These are phyloP conservation scores for Sphyrna mokarran DNA, from an alignment of 2,113 vertebrate genomes.

Conservation along the genomic window DNA sequence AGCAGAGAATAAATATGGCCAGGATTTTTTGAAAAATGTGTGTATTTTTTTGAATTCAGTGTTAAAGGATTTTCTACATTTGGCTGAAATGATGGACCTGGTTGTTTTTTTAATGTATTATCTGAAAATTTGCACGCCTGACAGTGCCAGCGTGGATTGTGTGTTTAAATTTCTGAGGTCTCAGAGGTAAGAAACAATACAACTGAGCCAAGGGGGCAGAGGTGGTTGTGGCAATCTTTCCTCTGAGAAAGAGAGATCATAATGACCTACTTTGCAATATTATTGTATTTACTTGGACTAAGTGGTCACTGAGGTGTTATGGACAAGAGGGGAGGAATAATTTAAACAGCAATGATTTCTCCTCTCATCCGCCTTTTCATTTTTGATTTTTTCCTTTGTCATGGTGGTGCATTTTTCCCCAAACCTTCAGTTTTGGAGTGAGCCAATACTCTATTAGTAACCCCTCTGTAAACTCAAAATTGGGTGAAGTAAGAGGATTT, in stretches of 20 bases:
- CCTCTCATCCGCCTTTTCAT: no score
- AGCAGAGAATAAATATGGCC: neutral
- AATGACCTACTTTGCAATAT: neutral
- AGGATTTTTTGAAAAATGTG: neutral
- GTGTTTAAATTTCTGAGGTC: neutral
- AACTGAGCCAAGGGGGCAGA: neutral
- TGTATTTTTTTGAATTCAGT: neutral
- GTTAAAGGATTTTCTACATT: neutral
- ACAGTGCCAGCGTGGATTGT: neutral
- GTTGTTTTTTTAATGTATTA: neutral
- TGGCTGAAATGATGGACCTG: neutral
- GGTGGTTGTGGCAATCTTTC: neutral
- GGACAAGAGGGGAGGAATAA: no score
- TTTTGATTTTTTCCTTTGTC: no score
- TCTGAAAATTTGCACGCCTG: neutral
- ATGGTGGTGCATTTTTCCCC: no score
- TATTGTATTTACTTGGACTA: neutral
- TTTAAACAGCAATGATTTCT: no score
- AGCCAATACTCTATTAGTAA: no score
- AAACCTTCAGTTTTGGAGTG: no score
- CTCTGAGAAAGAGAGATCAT: neutral
- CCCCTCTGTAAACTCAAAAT: no score
- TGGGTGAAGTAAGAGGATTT: no score
- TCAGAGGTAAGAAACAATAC: neutral
- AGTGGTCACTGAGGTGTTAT: neutral